These are phyloP conservation scores for Sialia sialis DNA, from an alignment of 2,113 vertebrate species.

Conservation along the genomic window DNA sequence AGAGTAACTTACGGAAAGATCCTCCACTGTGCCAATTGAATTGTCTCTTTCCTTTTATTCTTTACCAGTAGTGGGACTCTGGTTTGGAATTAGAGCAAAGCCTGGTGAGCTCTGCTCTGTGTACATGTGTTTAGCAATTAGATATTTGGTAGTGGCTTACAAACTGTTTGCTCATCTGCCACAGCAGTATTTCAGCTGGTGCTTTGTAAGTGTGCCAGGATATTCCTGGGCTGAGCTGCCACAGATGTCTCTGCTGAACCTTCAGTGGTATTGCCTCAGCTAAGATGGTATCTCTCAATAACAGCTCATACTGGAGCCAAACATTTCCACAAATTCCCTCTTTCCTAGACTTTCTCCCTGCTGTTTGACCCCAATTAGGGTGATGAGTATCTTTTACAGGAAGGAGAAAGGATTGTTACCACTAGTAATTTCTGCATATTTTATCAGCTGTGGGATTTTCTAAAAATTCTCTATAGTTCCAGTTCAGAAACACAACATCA, in stretches of 20 bases:
- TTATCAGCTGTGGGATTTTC: background rate
- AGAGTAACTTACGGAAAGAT: background rate
- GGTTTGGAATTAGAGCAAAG: background rate
- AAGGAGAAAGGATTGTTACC: background rate
- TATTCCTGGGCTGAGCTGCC: background rate
- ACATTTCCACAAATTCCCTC: background rate
- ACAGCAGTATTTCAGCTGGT: slow-evolving; percentile 3
- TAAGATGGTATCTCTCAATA: background rate
- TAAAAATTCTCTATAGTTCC: background rate
- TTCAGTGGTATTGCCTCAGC: background rate
- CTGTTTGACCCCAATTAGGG: background rate
- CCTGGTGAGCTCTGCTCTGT: background rate
- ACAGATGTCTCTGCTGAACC: background rate
- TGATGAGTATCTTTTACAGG: background rate
- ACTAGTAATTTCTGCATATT: background rate
- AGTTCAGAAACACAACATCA: background rate
- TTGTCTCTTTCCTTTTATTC: background rate
- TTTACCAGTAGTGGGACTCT: background rate
- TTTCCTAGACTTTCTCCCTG: background rate
- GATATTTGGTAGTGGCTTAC: background rate
- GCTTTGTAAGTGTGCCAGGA: background rate
- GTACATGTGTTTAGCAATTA: background rate
- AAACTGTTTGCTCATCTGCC: background rate
- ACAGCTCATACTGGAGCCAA: background rate
- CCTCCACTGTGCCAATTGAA: background rate